These are phyloP conservation scores for Automeris io DNA, from an alignment of 2,888 invertebrate species.

Conservation along the genomic window DNA sequence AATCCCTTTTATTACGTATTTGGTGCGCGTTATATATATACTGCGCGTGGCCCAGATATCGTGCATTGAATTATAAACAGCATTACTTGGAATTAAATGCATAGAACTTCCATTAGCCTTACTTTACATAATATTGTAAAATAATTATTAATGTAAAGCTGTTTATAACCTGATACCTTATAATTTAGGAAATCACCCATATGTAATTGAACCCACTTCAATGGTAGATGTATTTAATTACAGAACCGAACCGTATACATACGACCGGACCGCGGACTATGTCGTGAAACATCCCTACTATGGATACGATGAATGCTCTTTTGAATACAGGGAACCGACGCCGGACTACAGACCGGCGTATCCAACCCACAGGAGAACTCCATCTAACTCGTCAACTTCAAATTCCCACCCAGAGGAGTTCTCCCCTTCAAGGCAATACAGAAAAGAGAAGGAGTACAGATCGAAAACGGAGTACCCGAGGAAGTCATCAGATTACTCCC, in stretches of 20 bases:
- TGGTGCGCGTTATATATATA: no score
- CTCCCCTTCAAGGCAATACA: slow-evolving; percentile 53
- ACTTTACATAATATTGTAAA: no score
- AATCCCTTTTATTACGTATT: no score
- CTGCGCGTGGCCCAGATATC: no score
- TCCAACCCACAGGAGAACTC: slow-evolving; percentile 83
- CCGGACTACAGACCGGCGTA: slow-evolving; percentile 56
- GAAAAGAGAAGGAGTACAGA: slow-evolving; percentile 49
- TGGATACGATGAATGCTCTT: slow-evolving; percentile 60
- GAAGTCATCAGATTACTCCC: slow-evolving; percentile 51
- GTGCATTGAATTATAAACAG: no score
- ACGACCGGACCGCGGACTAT: slow-evolving; percentile 64
- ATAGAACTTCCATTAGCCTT: no score
- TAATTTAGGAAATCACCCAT: no score
- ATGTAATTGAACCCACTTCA: no score
- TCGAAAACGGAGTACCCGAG: slow-evolving; percentile 56
- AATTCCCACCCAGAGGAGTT: slow-evolving; percentile 73
- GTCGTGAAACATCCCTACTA: slow-evolving; percentile 61
- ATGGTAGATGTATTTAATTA: no score
- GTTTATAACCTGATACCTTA: no score
- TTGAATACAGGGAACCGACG: slow-evolving; percentile 55
- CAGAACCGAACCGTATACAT: slow-evolving; percentile 49
- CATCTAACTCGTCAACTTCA: slow-evolving; percentile 83
- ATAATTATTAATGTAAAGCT: no score
- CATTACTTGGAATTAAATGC: no score